phyloP scores from a whole-genome alignment of 2,888 invertebrate genomes.

The Phasia obesa region DNA sequence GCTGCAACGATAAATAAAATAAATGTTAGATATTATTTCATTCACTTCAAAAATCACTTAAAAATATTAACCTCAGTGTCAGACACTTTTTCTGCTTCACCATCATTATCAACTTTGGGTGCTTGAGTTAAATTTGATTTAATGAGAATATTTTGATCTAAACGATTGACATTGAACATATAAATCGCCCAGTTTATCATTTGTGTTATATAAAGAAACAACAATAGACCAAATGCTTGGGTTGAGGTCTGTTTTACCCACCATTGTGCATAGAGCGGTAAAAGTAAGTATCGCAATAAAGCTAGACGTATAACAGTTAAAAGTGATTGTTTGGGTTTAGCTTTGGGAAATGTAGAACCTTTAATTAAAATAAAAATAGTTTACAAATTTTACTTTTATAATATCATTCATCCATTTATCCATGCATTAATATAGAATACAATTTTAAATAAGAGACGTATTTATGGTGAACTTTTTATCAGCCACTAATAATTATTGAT shows the following conservation, averaged over 20 bases:
- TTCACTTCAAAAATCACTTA: conserved; percentile 7
- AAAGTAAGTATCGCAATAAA: conserved; percentile 89
- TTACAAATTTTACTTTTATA: too few species aligned
- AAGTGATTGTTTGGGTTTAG: conserved; percentile 96
- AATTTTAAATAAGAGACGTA: too few species aligned
- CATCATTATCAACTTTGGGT: neutral
- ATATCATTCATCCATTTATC: too few species aligned
- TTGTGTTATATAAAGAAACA: conserved; percentile 91
- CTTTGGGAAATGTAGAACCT: conserved; percentile 98
- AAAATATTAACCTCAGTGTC: conserved; percentile 47
- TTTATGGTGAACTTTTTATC: too few species aligned
- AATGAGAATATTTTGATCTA: conserved; percentile 54
- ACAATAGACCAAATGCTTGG: conserved; percentile 88
- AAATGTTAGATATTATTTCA: conserved; percentile 20
- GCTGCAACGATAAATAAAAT: conserved; percentile 71
- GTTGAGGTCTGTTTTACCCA: conserved; percentile 94
- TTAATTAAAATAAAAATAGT: conserved; percentile 48
- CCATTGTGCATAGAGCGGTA: conserved; percentile 94
- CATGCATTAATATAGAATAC: too few species aligned
- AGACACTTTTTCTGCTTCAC: conserved; percentile 17
- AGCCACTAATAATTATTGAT: too few species aligned
- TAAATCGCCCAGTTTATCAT: conserved; percentile 82
- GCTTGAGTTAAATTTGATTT: conserved; percentile 42
- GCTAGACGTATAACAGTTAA: conserved; percentile 93
- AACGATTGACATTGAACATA: conserved; percentile 79